phyloP scores from a whole-genome alignment of 2,797 vertebrate species.

The Fringilla coelebs region DNA sequence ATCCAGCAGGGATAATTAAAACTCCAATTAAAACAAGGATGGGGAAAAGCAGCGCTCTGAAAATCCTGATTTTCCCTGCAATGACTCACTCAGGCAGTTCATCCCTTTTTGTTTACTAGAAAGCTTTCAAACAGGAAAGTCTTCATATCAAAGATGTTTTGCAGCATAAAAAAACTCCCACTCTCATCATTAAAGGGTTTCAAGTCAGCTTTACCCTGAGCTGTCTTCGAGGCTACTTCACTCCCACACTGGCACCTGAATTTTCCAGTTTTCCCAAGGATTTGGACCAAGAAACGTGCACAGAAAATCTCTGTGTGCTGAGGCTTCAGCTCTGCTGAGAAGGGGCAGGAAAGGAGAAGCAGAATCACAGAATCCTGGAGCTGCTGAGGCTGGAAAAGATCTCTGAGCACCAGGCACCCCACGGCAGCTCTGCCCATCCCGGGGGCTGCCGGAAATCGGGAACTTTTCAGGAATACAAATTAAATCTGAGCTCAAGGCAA shows the following conservation, averaged over 20 bases:
- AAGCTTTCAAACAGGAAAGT: neutral
- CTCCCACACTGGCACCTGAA: neutral
- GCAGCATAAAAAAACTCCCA: neutral
- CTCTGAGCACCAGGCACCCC: neutral
- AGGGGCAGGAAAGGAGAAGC: neutral
- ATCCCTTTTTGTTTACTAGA: slow-evolving; percentile 44
- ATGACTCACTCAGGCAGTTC: neutral
- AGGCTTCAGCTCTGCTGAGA: neutral
- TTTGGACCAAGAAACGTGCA: neutral
- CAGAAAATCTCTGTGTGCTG: accelerated
- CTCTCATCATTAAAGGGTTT: neutral
- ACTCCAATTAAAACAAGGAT: neutral
- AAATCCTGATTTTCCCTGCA: neutral
- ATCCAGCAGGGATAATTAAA: slow-evolving; percentile 18
- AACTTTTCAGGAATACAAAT: slow-evolving; percentile 18
- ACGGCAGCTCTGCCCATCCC: accelerated
- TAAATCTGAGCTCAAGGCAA: slow-evolving; percentile 28
- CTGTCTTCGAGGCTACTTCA: neutral
- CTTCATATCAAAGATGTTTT: neutral
- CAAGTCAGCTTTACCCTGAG: neutral
- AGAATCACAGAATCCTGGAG: neutral
- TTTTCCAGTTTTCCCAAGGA: neutral
- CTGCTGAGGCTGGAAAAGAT: neutral
- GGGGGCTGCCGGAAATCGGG: neutral
- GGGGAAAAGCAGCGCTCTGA: neutral